Conservation (phyloP, 1,140 invertebrate species). For the Homarus americanus region DNA sequence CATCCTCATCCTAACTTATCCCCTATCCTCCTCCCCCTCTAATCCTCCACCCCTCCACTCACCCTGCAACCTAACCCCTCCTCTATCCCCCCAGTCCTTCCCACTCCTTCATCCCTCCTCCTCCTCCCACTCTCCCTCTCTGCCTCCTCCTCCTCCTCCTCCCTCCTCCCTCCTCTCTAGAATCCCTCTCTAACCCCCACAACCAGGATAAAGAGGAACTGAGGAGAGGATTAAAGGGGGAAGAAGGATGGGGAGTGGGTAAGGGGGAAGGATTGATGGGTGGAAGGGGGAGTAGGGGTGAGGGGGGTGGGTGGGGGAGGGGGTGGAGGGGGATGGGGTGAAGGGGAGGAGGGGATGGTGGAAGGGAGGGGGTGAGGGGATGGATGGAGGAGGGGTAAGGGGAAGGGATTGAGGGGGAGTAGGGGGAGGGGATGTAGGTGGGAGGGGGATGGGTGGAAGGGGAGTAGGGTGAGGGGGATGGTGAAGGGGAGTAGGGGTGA, state of each 20-base stretch:
- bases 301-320: background rate
- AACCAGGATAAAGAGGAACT: slow-evolving; percentile 2
- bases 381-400: slow-evolving; percentile 7
- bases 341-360: background rate
- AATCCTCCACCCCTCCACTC: background rate
- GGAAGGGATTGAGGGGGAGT: background rate
- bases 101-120: background rate
- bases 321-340: background rate
- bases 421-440: background rate
- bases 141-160: background rate
- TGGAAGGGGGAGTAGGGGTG: background rate
- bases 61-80: too few relatives aligned
- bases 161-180: background rate
- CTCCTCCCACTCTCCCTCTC: slow-evolving; percentile 14
- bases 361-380: background rate
- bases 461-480: background rate
- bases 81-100: too few relatives aligned
- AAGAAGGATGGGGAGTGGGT: background rate
- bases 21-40: slow-evolving; percentile 1
- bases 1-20: background rate
- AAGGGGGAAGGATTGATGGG: background rate
- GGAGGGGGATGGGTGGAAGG: background rate
- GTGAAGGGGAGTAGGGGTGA: slow-evolving; percentile 7
- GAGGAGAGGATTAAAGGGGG: background rate
- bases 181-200: background rate